phyloP scores from a whole-genome alignment of 2,888 invertebrate species.

The Ectropis crepuscularia region DNA sequence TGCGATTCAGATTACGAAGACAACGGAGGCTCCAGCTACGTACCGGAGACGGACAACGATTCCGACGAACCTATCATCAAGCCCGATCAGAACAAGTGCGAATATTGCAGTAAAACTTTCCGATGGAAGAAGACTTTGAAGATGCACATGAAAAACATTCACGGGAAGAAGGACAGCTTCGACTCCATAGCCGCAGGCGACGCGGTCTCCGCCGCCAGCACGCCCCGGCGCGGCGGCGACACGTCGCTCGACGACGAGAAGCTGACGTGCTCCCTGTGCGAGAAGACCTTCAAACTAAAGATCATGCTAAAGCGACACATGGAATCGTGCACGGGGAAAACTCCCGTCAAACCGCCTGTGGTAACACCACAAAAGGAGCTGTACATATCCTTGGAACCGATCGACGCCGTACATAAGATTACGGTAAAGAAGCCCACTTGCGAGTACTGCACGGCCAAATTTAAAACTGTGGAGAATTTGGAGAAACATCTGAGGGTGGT shows the following conservation, averaged over 20 bases:
- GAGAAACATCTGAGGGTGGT: conserved; percentile 72
- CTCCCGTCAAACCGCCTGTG: conserved; percentile 43
- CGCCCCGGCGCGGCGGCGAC: conserved; percentile 48
- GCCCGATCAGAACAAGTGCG: conserved; percentile 57
- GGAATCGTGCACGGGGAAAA: conserved; percentile 57
- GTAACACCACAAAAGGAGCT: conserved; percentile 65
- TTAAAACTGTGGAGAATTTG: conserved; percentile 68
- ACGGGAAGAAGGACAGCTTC: conserved; percentile 47
- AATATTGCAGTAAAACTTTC: conserved; percentile 63
- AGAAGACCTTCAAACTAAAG: conserved; percentile 74
- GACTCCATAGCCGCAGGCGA: conserved; percentile 17
- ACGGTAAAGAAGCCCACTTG: conserved; percentile 53
- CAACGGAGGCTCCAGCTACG: conserved; percentile 61
- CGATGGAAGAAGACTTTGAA: conserved; percentile 51
- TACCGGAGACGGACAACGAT: conserved; percentile 60
- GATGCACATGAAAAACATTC: conserved; percentile 56
- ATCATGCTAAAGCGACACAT: conserved; percentile 78
- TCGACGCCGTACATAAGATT: conserved; percentile 52
- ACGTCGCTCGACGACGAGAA: conserved; percentile 65
- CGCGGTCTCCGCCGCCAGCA: conserved; percentile 42
- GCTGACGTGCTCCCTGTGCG: conserved; percentile 69
- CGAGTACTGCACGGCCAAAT: conserved; percentile 67
- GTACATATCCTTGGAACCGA: conserved; percentile 67
- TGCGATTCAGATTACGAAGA: conserved; percentile 74
- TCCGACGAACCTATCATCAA: conserved; percentile 68